These are phyloP conservation scores for Gasteruption jaculator DNA, from an alignment of 2,888 invertebrate genomes.

Conservation along the genomic window DNA sequence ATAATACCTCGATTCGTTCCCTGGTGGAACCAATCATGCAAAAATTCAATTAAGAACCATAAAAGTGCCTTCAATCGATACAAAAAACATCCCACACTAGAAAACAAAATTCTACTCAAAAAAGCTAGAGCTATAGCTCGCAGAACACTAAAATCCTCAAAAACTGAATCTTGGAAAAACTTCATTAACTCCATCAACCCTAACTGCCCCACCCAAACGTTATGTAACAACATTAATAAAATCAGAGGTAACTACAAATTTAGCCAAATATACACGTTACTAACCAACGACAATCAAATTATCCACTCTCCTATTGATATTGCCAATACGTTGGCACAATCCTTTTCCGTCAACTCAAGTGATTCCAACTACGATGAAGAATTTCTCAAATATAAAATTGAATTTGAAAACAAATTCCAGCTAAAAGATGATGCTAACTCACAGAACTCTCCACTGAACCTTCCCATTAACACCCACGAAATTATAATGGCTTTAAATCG, in stretches of 20 bases:
- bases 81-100: conserved; percentile 16
- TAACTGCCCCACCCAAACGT: too few relatives aligned
- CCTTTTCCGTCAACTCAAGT: conserved; percentile 10
- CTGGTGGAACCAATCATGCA: conserved; percentile 23
- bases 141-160: too few relatives aligned
- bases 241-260: too few relatives aligned
- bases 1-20: conserved; percentile 8
- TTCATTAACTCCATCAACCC: too few relatives aligned
- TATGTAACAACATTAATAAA: too few relatives aligned
- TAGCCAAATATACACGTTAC: not conserved
- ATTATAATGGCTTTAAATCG: not conserved
- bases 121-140: conserved; percentile 19
- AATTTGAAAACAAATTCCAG: not conserved
- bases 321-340: conserved; percentile 6
- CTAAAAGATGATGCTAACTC: not conserved
- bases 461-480: conserved; percentile 2
- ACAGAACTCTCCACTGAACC: too few relatives aligned
- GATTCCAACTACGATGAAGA: conserved; percentile 4
- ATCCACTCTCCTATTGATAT: not conserved
- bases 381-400: conserved; percentile 1
- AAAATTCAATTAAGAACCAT: conserved; percentile 14
- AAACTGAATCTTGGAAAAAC: too few relatives aligned
- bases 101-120: conserved; percentile 20
- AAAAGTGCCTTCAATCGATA: conserved; percentile 21
- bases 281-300: not conserved